Evolutionary conservation across 2,888 invertebrate genomes (phyloP), one percentile per base, ranked within the genome.

Genomic region (Eurytoma adleriae): DNA sequence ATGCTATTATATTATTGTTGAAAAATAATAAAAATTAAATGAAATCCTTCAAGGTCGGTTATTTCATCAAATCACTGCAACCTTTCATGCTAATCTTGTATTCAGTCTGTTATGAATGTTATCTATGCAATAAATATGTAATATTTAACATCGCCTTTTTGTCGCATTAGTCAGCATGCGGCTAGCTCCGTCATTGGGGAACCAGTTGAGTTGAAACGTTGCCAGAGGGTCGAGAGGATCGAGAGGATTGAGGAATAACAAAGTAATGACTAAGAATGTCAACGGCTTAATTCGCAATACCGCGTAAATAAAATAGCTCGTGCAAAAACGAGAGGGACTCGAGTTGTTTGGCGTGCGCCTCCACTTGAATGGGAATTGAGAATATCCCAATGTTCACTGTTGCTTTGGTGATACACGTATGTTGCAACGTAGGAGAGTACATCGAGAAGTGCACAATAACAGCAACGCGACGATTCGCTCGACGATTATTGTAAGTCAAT

Each of bases 191-290:
- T 24, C 24, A 24, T 24, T 24, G 24, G 24, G 24, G 24, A 24
- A 24, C 24, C 16, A n/a, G 30, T 2, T 10, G 16, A 64, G 24
- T 79, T 74, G 70, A 79, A 74, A 66, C 70, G 50, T 66, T 75
- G 79, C 79, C 70, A 71, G 67, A 18, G 20, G 24, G 50, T 66
- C 27, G 52, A 13, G 10, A 18, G 27, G 18, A 10, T 50, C 59
- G 56, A 64, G 70, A 62, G 52, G 50, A 48, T 68, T 12, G 78
- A 48, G 62, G 59, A 62, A 79, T 79, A 79, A 79, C 52, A 24
- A 74, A 64, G 62, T 62, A 54, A 40, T 70, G 68, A 71, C 24
- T 64, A 20, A 57, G 76, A 81, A 81, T 81, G 71, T 67, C 74
- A 66, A 52, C 56, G 64, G 24, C 81, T 77, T 70, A 78, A 81